These are phyloP conservation scores for Leptinotarsa tumamoca DNA, from an alignment of 2,888 invertebrate species.

Conservation along the genomic window DNA sequence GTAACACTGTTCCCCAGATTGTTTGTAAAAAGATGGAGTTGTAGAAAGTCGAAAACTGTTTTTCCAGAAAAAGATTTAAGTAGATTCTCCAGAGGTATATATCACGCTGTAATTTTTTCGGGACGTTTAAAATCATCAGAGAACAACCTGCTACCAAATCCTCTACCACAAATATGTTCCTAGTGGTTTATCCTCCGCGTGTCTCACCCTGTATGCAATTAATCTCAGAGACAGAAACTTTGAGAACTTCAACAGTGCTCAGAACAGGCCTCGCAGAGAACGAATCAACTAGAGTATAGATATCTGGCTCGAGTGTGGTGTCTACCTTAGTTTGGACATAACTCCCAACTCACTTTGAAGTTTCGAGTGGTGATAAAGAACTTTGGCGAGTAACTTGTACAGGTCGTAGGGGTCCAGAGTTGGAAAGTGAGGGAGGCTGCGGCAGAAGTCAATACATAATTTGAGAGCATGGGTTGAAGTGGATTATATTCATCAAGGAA, in stretches of 20 bases:
- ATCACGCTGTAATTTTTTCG: no score
- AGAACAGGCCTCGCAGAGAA: background rate
- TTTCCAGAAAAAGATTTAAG: no score
- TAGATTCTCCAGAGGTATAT: no score
- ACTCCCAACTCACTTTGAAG: conserved; percentile 12
- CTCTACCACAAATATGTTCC: no score
- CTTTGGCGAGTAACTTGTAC: background rate
- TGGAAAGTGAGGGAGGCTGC: conserved; percentile 1
- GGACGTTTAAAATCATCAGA: no score
- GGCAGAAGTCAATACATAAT: background rate
- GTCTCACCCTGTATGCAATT: background rate
- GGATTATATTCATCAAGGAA: no score
- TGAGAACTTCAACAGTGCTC: conserved; percentile 6
- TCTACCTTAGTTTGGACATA: conserved; percentile 16
- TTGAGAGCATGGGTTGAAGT: no score
- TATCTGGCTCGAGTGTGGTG: conserved; percentile 7
- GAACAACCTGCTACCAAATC: no score
- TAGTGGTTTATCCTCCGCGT: no score
- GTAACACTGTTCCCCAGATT: no score
- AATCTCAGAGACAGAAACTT: background rate
- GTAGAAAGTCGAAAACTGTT: no score
- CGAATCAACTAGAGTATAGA: conserved; percentile 3
- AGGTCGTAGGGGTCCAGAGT: background rate
- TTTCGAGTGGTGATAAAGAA: conserved; percentile 17
- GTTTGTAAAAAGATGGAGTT: no score